Evolutionary conservation across 30 jellyfish, hydroid and myxozoan genomes (phyloP).

Genomic region (Turritopsis rubra): DNA sequence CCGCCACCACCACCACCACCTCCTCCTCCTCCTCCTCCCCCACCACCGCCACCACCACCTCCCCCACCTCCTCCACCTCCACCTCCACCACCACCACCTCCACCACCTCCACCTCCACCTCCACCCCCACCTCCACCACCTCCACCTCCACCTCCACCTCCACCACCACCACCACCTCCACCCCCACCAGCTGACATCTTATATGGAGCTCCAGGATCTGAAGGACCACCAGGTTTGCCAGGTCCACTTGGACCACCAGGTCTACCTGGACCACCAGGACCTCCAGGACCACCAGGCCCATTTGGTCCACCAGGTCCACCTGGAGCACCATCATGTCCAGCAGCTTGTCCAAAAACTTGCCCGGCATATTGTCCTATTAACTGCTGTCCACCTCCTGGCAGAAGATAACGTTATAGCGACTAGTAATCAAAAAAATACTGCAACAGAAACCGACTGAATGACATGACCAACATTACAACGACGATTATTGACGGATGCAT

Average conservation of each 20-base stretch:
- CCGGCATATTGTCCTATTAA: slow-evolving; percentile 77
- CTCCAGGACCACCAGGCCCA: slow-evolving; percentile 99
- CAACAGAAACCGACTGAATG: not conserved
- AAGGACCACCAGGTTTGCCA: slow-evolving; percentile 98
- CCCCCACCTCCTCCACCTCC: slow-evolving; percentile 78
- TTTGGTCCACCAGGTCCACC: slow-evolving; percentile 99
- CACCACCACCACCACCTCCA: slow-evolving; percentile 97
- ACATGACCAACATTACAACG: not conserved
- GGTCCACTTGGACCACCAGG: slow-evolving; percentile 99
- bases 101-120: slow-evolving; percentile 51
- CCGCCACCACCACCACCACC: slow-evolving; percentile 97
- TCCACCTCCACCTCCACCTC: slow-evolving; percentile 46
- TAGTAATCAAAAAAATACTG: not conserved
- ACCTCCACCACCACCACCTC: slow-evolving; percentile 47
- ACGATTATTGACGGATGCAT: not conserved
- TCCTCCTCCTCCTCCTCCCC: slow-evolving; percentile 87
- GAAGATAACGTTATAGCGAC: slow-evolving; percentile 31
- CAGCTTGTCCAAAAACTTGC: slow-evolving; percentile 41
- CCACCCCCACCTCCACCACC: slow-evolving; percentile 42
- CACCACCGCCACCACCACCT: slow-evolving; percentile 94
- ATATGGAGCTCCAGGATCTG: slow-evolving; percentile 97
- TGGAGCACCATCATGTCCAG: slow-evolving; percentile 89
- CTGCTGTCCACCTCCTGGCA: slow-evolving; percentile 86
- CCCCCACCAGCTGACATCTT: slow-evolving; percentile 95
- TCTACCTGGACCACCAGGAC: slow-evolving; percentile 98